Evolutionary conservation across 2,797 vertebrate genomes (phyloP).

Genomic region (Phylloscopus collybita): DNA sequence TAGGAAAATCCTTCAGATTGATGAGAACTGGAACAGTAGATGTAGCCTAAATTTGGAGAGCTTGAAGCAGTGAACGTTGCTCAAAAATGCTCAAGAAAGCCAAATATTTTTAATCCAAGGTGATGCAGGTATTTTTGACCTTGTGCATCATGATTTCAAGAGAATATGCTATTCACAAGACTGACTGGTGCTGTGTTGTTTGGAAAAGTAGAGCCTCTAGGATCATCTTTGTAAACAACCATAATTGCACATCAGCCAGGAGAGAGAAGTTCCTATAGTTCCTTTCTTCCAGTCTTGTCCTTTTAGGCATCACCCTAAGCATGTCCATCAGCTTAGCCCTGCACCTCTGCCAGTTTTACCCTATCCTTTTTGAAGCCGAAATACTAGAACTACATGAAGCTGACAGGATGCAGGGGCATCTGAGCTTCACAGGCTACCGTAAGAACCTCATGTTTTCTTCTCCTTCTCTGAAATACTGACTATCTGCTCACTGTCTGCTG

Average conservation of each 20-base stretch:
- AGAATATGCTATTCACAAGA: not conserved
- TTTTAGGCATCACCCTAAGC: not conserved
- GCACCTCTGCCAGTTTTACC: not conserved
- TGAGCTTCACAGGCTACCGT: rapidly evolving
- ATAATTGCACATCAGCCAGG: not conserved
- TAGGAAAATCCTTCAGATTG: not conserved
- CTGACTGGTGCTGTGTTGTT: not conserved
- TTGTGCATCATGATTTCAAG: not conserved
- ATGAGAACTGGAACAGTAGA: not conserved
- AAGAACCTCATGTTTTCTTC: not conserved
- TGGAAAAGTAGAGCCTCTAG: not conserved
- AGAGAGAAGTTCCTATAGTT: not conserved
- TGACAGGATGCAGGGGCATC: not conserved
- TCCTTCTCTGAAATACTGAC: not conserved
- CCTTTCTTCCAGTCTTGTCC: not conserved
- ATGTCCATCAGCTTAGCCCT: not conserved
- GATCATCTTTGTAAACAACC: not conserved
- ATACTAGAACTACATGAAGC: not conserved
- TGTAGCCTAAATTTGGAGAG: not conserved
- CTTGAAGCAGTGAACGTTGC: not conserved
- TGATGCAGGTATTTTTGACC: not conserved
- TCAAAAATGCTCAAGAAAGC: not conserved
- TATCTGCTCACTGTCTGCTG: not conserved
- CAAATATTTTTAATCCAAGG: not conserved
- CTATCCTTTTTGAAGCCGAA: not conserved